Conservation (phyloP, 2,888 invertebrate species). For the Agrotis puta region DNA sequence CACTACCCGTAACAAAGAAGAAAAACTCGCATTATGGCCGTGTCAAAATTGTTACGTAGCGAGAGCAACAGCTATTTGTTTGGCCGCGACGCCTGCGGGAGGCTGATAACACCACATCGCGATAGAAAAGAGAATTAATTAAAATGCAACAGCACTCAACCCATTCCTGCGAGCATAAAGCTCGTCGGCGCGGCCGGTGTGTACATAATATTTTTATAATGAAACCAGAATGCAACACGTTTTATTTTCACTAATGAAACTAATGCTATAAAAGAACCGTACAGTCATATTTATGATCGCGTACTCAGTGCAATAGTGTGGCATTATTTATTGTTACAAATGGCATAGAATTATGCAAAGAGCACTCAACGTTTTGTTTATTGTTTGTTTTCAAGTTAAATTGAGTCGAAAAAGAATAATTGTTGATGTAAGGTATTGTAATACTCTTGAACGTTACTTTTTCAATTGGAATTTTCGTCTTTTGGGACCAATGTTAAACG, state of each 20-base stretch:
- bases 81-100: constrained; percentile 85
- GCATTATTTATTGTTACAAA: constrained; percentile 60
- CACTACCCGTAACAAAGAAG: constrained; percentile 68
- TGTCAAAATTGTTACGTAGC: constrained; percentile 84
- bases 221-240: constrained; percentile 69
- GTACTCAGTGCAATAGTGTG: constrained; percentile 51
- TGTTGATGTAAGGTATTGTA: constrained; percentile 32
- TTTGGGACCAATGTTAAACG: constrained; percentile 75
- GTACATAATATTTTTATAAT: constrained; percentile 78
- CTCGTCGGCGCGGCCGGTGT: constrained; percentile 67
- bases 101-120: constrained; percentile 87
- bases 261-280: constrained; percentile 56
- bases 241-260: constrained; percentile 68
- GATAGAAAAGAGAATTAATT: constrained; percentile 91
- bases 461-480: constrained; percentile 74
- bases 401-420: constrained; percentile 32
- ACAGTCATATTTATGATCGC: constrained; percentile 52
- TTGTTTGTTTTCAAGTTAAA: constrained; percentile 43
- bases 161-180: constrained; percentile 85
- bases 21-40: constrained; percentile 79
- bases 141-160: constrained; percentile 90
- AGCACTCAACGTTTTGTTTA: constrained; percentile 47
- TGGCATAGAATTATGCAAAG: constrained; percentile 42
- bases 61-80: constrained; percentile 85
- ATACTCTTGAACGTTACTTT: constrained; percentile 39